Base-by-base conservation (phyloP, 2,888 invertebrate species). In the Netelia fuscicornis region DNA sequence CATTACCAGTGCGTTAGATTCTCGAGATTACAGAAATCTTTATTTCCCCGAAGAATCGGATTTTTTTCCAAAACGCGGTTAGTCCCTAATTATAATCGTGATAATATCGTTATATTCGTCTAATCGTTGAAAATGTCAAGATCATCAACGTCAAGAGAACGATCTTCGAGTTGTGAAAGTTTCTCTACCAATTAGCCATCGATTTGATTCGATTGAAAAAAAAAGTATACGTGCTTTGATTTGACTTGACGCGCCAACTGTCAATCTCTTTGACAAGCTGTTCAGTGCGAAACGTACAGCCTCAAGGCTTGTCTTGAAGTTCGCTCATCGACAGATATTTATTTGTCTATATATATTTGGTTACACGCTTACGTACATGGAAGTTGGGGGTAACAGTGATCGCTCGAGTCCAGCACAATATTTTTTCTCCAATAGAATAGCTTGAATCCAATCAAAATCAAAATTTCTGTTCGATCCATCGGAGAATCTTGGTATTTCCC, bases 11-110 rank as follows among this genome's bases (percentile, higher is more conserved):
- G 60, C 20, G 37, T 52, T 60, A 52, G 81, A 70, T 48, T 65
- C 54, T 13, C 78, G 17, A 20, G 58, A 81, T 75, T 71, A 48
- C 70, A 25, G 70, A 20, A 74, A 81, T 78, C 25, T 75, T 37
- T 75, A 75, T 78, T 75, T 37, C 30, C 58, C 65, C 54, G 79
- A 81, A 37, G 81, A 81, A 62, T 65, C 65, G 11, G 70, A 84
- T 74, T 60, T 70, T 75, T 68, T 68, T 56, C 77, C 58, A 11
- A 13, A 65, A 65, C 52, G 71, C 65, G 84, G 84, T 85, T 68
- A 82, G 81, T 85, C 30, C 11, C 42, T 64, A 62, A 54, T 65
- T 1, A 25, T 56, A 13, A 9, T 13, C 48, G 20, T 44, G 44
- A 65, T 80, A 44, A 65, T 70, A 13, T 42, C 10, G 13, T 17